Conservation (phyloP, 1,140 invertebrate species). For the Drusus annulatus region DNA sequence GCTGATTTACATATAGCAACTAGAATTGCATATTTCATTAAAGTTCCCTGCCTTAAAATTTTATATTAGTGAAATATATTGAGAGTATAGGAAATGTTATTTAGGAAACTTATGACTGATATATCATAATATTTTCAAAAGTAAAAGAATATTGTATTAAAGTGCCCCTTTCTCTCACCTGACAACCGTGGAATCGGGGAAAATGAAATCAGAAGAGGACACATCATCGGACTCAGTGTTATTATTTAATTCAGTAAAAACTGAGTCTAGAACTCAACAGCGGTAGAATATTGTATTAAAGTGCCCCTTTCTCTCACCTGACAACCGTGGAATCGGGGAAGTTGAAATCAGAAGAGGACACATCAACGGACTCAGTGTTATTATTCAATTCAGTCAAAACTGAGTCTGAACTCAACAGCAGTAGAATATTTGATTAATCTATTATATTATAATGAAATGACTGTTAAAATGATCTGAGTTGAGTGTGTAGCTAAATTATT, state of each 20-base stretch:
- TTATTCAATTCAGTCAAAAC: background rate
- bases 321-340: too few relatives aligned
- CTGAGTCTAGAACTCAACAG: background rate
- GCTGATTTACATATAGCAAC: background rate
- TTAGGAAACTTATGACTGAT: constrained; percentile 26
- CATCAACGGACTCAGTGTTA: background rate
- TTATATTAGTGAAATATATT: constrained; percentile 30
- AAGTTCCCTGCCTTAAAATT: constrained; percentile 1
- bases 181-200: too few relatives aligned
- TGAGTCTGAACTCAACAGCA: background rate
- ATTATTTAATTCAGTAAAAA: background rate
- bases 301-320: background rate
- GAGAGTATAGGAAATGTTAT: constrained; percentile 27
- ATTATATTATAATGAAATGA: too few relatives aligned
- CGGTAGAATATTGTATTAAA: background rate
- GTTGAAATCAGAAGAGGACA: too few relatives aligned
- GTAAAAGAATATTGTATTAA: background rate
- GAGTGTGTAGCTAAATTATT: too few relatives aligned
- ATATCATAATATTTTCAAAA: constrained; percentile 2
- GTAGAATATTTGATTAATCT: too few relatives aligned
- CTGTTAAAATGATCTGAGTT: too few relatives aligned
- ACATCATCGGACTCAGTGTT: background rate
- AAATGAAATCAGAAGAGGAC: too few relatives aligned
- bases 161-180: background rate
- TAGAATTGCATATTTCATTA: background rate